Percentiles rank a stretch among this genome's conserved stretches.
These are phyloP conservation scores for Apis florea DNA, from an alignment of 1,140 invertebrate genomes.

Conservation along the genomic window DNA sequence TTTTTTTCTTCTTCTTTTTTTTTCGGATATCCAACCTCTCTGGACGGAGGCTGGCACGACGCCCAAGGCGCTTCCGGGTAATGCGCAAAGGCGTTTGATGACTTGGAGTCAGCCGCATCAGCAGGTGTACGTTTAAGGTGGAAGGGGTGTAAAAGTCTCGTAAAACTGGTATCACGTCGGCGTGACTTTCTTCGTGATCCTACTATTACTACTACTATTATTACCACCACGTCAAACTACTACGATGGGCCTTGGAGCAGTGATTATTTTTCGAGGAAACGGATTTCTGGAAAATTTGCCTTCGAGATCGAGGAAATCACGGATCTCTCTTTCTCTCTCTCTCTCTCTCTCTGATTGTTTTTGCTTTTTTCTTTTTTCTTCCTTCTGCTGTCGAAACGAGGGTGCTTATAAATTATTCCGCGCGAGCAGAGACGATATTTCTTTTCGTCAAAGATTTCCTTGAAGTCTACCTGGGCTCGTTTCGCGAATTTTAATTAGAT, in stretches of 20 bases:
- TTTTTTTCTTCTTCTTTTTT: not conserved
- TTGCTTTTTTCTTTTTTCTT: too few relatives aligned
- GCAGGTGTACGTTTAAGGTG: slow-evolving; percentile 11
- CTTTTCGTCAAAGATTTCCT: not conserved
- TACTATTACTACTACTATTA: not conserved
- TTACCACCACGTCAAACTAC: too few relatives aligned
- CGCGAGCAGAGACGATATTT: not conserved
- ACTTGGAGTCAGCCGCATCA: slow-evolving; percentile 36
- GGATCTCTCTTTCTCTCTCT: too few relatives aligned
- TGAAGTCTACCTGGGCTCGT: not conserved
- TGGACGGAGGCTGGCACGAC: slow-evolving; percentile 17
- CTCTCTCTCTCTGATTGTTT: not conserved
- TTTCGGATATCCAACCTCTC: not conserved
- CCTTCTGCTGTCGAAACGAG: not conserved
- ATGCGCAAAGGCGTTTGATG: slow-evolving; percentile 39
- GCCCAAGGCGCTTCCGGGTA: slow-evolving; percentile 50
- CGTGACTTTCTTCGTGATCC: not conserved
- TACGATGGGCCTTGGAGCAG: too few relatives aligned
- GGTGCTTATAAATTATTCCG: slow-evolving; percentile 10
- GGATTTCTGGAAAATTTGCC: too few relatives aligned
- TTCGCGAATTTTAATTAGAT: not conserved
- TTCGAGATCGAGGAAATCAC: not conserved
- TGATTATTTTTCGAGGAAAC: too few relatives aligned
- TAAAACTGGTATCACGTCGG: slow-evolving; percentile 36
- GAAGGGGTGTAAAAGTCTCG: slow-evolving; percentile 36